A percentile compares a stretch with the other conserved stretches of the same genome.
phyloP scores from a whole-genome alignment of 1,140 invertebrate genomes.

The Micrasema longulum region DNA sequence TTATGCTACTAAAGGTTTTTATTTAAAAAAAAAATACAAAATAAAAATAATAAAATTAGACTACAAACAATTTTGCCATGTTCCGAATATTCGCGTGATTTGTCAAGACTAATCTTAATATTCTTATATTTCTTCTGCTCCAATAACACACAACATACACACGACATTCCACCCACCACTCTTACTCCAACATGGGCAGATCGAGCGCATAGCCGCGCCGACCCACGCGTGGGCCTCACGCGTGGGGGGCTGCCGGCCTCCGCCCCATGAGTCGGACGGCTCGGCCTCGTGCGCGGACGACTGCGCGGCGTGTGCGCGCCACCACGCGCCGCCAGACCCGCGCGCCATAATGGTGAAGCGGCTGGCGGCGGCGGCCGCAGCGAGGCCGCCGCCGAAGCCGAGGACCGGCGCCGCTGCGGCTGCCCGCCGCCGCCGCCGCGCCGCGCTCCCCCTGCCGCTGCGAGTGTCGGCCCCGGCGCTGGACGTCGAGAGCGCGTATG shows the following conservation, averaged over 20 bases:
- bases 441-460: slow-evolving; percentile 14
- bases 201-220: slow-evolving; percentile 63
- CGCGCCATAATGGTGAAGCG: slow-evolving; percentile 37
- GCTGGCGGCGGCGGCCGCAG: slow-evolving; percentile 48
- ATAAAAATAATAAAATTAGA: neutral
- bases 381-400: no score
- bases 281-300: slow-evolving; percentile 1
- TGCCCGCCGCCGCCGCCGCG: slow-evolving; percentile 19
- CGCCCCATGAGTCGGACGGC: slow-evolving; percentile 50
- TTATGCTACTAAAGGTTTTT: no score
- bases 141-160: no score
- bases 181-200: slow-evolving; percentile 55
- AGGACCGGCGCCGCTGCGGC: slow-evolving; percentile 25
- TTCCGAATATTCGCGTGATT: neutral
- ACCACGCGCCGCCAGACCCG: slow-evolving; percentile 32
- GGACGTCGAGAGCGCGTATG: slow-evolving; percentile 3
- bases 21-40: neutral
- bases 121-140: no score
- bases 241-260: slow-evolving; percentile 37
- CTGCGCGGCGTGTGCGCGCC: slow-evolving; percentile 57
- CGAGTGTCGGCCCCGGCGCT: neutral
- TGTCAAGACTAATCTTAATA: no score
- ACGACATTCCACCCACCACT: no score
- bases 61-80: neutral
- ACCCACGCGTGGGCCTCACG: slow-evolving; percentile 60